Percentiles rank a stretch among this genome's conserved stretches.
phyloP scores from a whole-genome alignment of 1,140 invertebrate genomes.

The Lordiphosa mommai region DNA sequence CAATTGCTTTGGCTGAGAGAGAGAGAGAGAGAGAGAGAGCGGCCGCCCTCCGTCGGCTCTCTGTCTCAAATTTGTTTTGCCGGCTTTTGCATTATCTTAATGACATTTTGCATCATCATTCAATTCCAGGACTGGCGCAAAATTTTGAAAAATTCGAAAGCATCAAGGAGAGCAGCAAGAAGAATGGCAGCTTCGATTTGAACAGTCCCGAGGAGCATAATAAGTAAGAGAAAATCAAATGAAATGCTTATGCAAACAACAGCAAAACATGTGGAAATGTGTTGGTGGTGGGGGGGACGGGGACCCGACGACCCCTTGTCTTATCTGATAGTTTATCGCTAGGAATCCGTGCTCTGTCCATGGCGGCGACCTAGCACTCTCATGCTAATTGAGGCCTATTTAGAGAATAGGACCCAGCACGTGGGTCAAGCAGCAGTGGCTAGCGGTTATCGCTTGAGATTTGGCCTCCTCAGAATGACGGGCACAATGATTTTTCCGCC shows the following conservation, averaged over 20 bases:
- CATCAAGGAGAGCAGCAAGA: constrained; percentile 69
- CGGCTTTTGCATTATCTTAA: constrained; percentile 54
- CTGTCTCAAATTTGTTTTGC: constrained; percentile 41
- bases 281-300: constrained; percentile 21
- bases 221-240: constrained; percentile 52
- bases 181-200: constrained; percentile 61
- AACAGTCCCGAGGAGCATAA: constrained; percentile 72
- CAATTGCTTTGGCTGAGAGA: constrained; percentile 10
- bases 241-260: constrained; percentile 32
- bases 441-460: constrained; percentile 59
- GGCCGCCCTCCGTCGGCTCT: constrained; percentile 13
- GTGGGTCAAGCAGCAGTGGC: constrained; percentile 52
- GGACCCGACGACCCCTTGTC: constrained; percentile 32
- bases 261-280: constrained; percentile 18
- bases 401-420: constrained; percentile 37
- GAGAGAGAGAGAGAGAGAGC: constrained; percentile 35
- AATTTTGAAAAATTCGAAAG: constrained; percentile 80
- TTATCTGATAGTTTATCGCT: constrained; percentile 45
- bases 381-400: constrained; percentile 51
- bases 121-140: constrained; percentile 77
- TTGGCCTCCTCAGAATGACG: constrained; percentile 28
- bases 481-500: constrained; percentile 8
- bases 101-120: constrained; percentile 30
- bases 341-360: constrained; percentile 8
- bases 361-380: constrained; percentile 41